Conservation (phyloP, 1,140 invertebrate genomes). For the Drosophila elegans region DNA sequence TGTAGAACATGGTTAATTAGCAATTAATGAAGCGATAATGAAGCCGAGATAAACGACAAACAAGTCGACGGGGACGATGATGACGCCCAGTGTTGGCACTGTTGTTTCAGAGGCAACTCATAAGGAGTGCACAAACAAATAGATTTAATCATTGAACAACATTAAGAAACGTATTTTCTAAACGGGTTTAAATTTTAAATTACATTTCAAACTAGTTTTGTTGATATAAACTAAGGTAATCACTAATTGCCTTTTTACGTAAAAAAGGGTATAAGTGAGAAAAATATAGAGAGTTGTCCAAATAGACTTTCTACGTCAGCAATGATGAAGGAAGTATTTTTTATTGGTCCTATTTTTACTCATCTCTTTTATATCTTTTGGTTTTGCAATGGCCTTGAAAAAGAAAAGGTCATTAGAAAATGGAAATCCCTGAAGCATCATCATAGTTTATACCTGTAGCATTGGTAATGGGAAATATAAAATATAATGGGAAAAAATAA, state of each 20-base stretch:
- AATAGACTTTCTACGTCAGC: too few relatives aligned
- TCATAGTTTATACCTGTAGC: too few relatives aligned
- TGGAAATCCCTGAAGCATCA: too few relatives aligned
- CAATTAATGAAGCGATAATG: conserved; percentile 84
- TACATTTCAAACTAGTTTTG: too few relatives aligned
- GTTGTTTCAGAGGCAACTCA: conserved; percentile 17
- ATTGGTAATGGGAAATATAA: too few relatives aligned
- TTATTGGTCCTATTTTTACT: conserved; percentile 4
- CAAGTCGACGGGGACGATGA: conserved; percentile 22
- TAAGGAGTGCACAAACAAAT: not conserved
- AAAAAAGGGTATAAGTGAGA: too few relatives aligned
- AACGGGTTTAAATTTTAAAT: too few relatives aligned
- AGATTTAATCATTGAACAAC: not conserved
- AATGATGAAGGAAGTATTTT: not conserved
- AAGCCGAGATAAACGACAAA: conserved; percentile 78
- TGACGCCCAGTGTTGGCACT: conserved; percentile 22
- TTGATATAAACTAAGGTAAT: too few relatives aligned
- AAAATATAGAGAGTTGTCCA: not conserved
- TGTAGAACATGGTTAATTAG: conserved; percentile 83
- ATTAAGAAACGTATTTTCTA: too few relatives aligned
- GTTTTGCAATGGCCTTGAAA: conserved; percentile 48
- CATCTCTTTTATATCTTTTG: not conserved
- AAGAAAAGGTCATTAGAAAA: conserved; percentile 22
- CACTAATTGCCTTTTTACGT: too few relatives aligned
- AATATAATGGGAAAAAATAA: too few relatives aligned